phyloP scores from a whole-genome alignment of 2,113 vertebrate species.

The Nematolebias whitei region DNA sequence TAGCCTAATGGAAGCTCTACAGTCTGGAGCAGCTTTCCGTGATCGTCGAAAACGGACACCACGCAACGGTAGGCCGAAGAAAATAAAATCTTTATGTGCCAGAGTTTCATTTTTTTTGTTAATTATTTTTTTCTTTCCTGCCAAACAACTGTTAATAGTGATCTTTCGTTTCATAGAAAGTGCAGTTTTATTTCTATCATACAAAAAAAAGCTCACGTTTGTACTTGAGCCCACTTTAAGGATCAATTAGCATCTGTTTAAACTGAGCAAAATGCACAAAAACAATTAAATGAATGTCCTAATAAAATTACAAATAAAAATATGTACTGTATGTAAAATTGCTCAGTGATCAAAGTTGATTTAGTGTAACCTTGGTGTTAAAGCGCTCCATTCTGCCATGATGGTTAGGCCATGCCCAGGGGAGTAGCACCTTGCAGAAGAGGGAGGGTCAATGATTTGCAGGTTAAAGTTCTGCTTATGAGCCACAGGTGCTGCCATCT shows the following conservation, averaged over 20 bases:
- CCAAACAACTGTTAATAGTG: not conserved
- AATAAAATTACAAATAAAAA: constrained; percentile 37
- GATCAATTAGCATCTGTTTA: not conserved
- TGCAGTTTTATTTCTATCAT: not conserved
- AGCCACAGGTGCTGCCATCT: constrained; percentile 60
- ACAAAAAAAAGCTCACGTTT: not conserved
- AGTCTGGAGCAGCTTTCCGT: constrained; percentile 97
- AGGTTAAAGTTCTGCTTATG: constrained; percentile 49
- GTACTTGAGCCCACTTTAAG: not conserved
- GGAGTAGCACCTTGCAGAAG: constrained; percentile 54
- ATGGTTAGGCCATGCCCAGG: constrained; percentile 59
- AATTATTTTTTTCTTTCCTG: not conserved
- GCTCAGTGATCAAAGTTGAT: constrained; percentile 40
- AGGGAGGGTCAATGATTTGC: constrained; percentile 65
- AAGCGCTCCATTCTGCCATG: constrained; percentile 55
- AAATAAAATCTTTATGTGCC: not conserved
- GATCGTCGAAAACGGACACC: constrained; percentile 95
- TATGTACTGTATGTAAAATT: too few relatives aligned
- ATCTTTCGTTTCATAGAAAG: not conserved
- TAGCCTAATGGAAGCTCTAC: constrained; percentile 94
- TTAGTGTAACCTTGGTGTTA: constrained; percentile 67
- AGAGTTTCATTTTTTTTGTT: not conserved
- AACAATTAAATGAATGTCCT: constrained; percentile 10
- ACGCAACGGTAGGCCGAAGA: constrained; percentile 75
- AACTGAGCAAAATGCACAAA: not conserved